Base-by-base conservation (phyloP, 2,888 invertebrate species). In the Lepidonotus clava region DNA sequence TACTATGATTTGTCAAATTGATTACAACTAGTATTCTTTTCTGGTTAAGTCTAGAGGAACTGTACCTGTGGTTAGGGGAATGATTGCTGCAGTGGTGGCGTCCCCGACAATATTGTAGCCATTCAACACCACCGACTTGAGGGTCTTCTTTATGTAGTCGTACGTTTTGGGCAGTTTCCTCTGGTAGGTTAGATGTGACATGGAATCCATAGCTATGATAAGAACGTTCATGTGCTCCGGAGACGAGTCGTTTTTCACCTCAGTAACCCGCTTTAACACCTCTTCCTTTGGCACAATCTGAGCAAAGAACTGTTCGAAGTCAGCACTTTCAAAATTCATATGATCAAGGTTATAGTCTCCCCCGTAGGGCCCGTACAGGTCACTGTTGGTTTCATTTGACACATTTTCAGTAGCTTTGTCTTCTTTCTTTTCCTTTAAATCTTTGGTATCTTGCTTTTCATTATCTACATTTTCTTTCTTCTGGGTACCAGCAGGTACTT, bases 61-160 rank as follows among this genome's bases (percentile, higher is more conserved):
- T 80, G n/a, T 86, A 93, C 93, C 93, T 89, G 93, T 92, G 5
- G 93, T 87, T 83, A 93, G 89, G 5, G 93, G 93, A 34, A 93
- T 90, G 0, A 93, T 56, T 21, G 92, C 91, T 0, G 92, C 92
- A 11, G 92, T 91, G 0, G 92, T 92, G 1, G 91, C 92, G 89
- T 93, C 93, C 0, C 93, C 93, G 0, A 93, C 92, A 36, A 92
- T 92, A 86, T 93, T 93, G 86, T 93, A 93, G 14, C 92, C 92
- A 87, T 93, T 88, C 88, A 93, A 85, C 36, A 92, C 90, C 1
- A 90, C 90, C 34, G 92, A 88, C 0, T 88, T 88, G 24, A 93
- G 88, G 8, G 88, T 89, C 5, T 90, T 87, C 86, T 90, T 88
- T n/a, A 93, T 85, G 84, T 89, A 92, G 1, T 87, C 87, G 85